Evolutionary conservation across 2,113 vertebrate genomes (phyloP).

Genomic region (Chlamydotis undulata): DNA sequence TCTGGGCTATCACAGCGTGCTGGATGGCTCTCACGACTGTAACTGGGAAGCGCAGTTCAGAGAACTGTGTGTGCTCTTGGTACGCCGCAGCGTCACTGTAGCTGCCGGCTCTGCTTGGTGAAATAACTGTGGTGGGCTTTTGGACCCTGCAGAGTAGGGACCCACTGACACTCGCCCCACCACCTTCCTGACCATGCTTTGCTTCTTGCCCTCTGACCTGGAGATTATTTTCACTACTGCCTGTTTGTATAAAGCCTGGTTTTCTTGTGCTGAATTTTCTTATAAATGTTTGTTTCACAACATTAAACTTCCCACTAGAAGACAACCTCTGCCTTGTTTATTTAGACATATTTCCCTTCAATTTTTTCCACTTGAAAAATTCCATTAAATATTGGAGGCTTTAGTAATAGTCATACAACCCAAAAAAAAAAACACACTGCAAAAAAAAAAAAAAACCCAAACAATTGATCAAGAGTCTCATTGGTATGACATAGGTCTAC

Average conservation of each 20-base stretch:
- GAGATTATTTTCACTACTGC: neutral
- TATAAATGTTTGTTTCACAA: neutral
- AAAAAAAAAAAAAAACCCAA: neutral
- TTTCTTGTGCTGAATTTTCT: neutral
- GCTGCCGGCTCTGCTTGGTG: neutral
- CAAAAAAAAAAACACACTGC: neutral
- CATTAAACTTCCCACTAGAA: neutral
- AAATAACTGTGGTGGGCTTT: neutral
- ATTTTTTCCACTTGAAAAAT: neutral
- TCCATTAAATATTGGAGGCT: neutral
- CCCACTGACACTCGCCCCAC: neutral
- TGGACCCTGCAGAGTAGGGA: neutral
- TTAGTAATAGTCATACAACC: neutral
- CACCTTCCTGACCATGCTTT: neutral
- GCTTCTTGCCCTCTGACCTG: neutral
- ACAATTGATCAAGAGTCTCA: neutral
- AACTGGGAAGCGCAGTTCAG: no score
- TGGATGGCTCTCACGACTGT: accelerated
- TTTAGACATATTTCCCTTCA: neutral
- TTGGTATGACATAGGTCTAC: neutral
- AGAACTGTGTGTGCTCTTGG: accelerated
- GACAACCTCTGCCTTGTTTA: neutral
- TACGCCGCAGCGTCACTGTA: accelerated
- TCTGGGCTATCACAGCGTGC: accelerated
- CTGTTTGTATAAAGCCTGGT: neutral